Percentiles rank a stretch among this genome's conserved stretches.
phyloP scores from a whole-genome alignment of 1,140 invertebrate genomes.

The Rhyacophila brunnea region DNA sequence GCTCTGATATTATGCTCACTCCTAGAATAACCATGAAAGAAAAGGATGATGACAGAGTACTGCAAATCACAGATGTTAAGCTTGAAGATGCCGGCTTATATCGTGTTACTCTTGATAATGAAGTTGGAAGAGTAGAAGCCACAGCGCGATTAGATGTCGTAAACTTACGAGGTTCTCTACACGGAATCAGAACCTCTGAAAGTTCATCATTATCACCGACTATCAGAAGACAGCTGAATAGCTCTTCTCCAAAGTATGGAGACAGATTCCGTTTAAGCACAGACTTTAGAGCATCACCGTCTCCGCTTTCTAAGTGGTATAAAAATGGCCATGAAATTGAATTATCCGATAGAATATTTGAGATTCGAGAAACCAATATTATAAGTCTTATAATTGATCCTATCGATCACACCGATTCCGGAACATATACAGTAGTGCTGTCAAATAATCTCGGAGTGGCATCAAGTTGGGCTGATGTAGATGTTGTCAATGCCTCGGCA shows the following conservation, averaged over 20 bases:
- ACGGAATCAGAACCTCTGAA: slow-evolving; percentile 45
- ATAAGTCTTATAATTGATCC: slow-evolving; percentile 53
- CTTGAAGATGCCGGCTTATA: slow-evolving; percentile 80
- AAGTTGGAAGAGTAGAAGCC: slow-evolving; percentile 77
- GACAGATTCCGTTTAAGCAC: slow-evolving; percentile 57
- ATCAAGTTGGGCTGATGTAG: slow-evolving; percentile 26
- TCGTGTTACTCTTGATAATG: slow-evolving; percentile 76
- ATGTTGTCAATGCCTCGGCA: slow-evolving; percentile 17
- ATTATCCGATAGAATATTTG: slow-evolving; percentile 39
- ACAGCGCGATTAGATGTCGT: slow-evolving; percentile 79
- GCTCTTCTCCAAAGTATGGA: slow-evolving; percentile 51
- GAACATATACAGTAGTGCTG: slow-evolving; percentile 72
- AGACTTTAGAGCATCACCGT: slow-evolving; percentile 57
- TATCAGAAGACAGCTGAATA: slow-evolving; percentile 45
- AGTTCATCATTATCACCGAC: slow-evolving; percentile 45
- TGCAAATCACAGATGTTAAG: slow-evolving; percentile 77
- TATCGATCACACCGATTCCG: slow-evolving; percentile 55
- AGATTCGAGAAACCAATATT: slow-evolving; percentile 35
- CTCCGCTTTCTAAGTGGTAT: slow-evolving; percentile 61
- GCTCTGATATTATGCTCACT: slow-evolving; percentile 61
- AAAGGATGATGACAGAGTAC: slow-evolving; percentile 69
- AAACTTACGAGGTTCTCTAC: slow-evolving; percentile 50
- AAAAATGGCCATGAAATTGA: slow-evolving; percentile 54
- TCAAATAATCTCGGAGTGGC: slow-evolving; percentile 62
- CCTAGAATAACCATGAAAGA: slow-evolving; percentile 69